Evolutionary conservation across 2,888 invertebrate species (phyloP).

Genomic region (Hoplodrina blanda): DNA sequence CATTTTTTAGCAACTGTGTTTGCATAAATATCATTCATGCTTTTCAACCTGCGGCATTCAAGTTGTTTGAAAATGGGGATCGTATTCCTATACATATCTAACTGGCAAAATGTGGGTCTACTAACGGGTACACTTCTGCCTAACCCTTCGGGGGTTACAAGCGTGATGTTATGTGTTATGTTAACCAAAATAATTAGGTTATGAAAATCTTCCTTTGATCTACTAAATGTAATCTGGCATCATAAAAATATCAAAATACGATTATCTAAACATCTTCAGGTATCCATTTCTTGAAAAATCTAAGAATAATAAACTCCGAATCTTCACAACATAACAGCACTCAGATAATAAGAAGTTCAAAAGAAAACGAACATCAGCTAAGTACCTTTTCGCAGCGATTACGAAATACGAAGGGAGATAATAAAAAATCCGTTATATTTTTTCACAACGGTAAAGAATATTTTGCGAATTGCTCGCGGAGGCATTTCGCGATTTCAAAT

Average conservation of each 20-base stretch:
- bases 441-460: constrained; percentile 73
- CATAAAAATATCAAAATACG: constrained; percentile 21
- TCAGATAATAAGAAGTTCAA: constrained; percentile 59
- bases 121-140: too few relatives aligned
- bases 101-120: too few relatives aligned
- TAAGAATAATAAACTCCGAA: constrained; percentile 54
- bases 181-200: constrained; percentile 36
- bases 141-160: too few relatives aligned
- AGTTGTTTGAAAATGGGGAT: constrained; percentile 22
- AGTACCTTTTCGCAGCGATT: constrained; percentile 63
- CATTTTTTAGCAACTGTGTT: constrained; percentile 52
- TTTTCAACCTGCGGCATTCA: constrained; percentile 36
- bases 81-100: background rate
- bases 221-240: constrained; percentile 13
- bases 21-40: constrained; percentile 54
- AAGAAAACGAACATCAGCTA: constrained; percentile 59
- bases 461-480: constrained; percentile 74
- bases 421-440: constrained; percentile 77
- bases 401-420: constrained; percentile 63
- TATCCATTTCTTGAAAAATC: constrained; percentile 39
- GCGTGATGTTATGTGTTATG: too few relatives aligned
- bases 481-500: constrained; percentile 82
- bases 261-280: constrained; percentile 30
- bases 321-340: constrained; percentile 55
- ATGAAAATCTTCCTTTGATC: constrained; percentile 1